Evolutionary conservation across 2,797 vertebrate species (phyloP), one percentile per base, ranked within the genome.

Genomic region (Sternotherus odoratus): DNA sequence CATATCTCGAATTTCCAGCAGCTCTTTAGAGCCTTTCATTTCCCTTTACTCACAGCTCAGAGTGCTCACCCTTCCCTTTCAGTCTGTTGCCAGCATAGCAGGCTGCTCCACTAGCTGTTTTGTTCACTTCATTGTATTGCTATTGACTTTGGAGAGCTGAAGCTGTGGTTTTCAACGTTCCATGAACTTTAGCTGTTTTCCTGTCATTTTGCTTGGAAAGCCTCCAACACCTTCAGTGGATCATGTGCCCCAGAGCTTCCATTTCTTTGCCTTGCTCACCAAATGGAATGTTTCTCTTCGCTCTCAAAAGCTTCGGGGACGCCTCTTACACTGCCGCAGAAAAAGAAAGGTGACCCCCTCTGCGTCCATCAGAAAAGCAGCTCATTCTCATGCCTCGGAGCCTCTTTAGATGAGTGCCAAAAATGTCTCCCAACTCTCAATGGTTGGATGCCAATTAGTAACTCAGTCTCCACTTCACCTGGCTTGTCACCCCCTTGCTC

Each of bases 1-100:
- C 10, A 36, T 39, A 36, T 57, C 12, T 10, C 1, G 0, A 1
- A 21, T 36, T 51, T 66, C 3, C 0, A 33, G 23, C 56, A 53
- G 50, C 26, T 56, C 63, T 85, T 36, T 33, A 46, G 54, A 86
- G 48, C 66, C 50, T 82, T 88, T 83, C 75, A 79, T 51, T 83
- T 12, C 66, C 12, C 24, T 54, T 60, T 57, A 74, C 48, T 82
- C 74, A 83, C 19, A 80, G 13, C 81, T 24, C 15, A 63, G 26
- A 85, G 30, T 54, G 16, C 12, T 93, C 51, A 43, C 21, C 0
- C 0, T 43, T 85, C 23, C 54, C 48, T 82, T 85, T 80, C 16
- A 30, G 66, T 78, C 3, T 8, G 43, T 33, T 89, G 39, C 39
- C 66, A 49, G 84, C 26, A 1, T 33, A 24, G 63, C n/a, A 54